phyloP scores from a whole-genome alignment of 2,888 invertebrate genomes.

The Drosophila koepferae region DNA sequence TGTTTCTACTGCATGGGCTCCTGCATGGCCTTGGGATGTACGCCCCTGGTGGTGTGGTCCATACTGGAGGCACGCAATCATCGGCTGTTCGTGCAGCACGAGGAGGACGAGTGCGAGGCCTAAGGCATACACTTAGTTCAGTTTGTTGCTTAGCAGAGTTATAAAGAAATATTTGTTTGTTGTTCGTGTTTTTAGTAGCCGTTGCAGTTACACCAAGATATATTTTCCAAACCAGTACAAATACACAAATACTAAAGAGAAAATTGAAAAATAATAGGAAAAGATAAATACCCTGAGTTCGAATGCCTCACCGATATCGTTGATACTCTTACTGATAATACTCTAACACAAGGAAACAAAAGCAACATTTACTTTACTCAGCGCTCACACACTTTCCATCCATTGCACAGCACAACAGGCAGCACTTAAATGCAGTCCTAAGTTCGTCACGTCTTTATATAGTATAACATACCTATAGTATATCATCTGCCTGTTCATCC shows the following conservation, averaged over 20 bases:
- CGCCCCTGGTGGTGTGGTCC: conserved; percentile 87
- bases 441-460: conserved; percentile 16
- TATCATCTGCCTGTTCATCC: conserved; percentile 39
- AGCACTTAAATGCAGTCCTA: conserved; percentile 28
- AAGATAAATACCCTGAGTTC: conserved; percentile 56
- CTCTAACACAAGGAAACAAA: conserved; percentile 12
- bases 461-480: neutral
- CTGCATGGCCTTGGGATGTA: conserved; percentile 90
- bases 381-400: conserved; percentile 6
- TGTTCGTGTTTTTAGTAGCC: conserved; percentile 73
- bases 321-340: conserved; percentile 44
- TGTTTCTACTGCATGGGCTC: conserved; percentile 92
- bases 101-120: conserved; percentile 82
- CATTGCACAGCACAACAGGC: conserved; percentile 9
- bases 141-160: conserved; percentile 47
- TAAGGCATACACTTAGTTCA: conserved; percentile 53
- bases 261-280: neutral
- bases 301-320: conserved; percentile 75
- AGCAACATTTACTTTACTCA: conserved; percentile 29
- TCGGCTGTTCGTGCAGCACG: conserved; percentile 76
- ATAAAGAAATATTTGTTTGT: conserved; percentile 45
- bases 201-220: conserved; percentile 44
- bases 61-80: conserved; percentile 81
- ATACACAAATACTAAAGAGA: conserved; percentile 10
- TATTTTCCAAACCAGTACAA: conserved; percentile 52